These are phyloP conservation scores for Gobio occitaniae DNA, from an alignment of 2,797 vertebrate species.

Conservation along the genomic window DNA sequence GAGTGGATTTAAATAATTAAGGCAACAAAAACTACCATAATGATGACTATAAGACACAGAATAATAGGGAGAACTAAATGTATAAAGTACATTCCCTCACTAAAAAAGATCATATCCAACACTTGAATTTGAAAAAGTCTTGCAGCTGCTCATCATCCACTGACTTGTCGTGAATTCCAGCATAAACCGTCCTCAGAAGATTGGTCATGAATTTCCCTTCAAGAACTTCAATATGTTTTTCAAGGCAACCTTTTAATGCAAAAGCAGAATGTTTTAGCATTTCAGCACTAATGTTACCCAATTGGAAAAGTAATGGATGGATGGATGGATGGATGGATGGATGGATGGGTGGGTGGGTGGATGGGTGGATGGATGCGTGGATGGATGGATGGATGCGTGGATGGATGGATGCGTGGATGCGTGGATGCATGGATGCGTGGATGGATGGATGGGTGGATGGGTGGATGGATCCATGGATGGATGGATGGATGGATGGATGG, in stretches of 20 bases:
- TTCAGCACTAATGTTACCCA: background rate
- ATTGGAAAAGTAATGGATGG: no score
- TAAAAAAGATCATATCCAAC: slow-evolving; percentile 70
- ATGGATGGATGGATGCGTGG: no score
- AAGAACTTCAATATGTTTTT: slow-evolving; percentile 73
- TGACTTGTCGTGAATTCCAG: slow-evolving; percentile 69
- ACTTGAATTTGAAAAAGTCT: slow-evolving; percentile 77
- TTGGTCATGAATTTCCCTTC: slow-evolving; percentile 71
- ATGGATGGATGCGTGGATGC: no score
- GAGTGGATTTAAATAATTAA: background rate
- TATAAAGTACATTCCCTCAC: background rate
- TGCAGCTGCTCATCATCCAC: slow-evolving; percentile 74
- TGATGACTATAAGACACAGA: background rate
- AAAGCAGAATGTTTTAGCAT: slow-evolving; percentile 18
- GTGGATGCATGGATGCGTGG: no score
- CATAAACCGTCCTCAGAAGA: slow-evolving; percentile 73
- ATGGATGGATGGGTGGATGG: no score
- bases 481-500: no score
- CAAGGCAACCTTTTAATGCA: slow-evolving; percentile 70
- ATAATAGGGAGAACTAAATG: background rate
- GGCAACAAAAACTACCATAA: background rate
- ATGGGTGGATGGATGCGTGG: no score
- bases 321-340: no score
- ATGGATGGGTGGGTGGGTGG: no score
- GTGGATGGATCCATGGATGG: no score